Base-by-base conservation (phyloP, 1,140 invertebrate species). In the Drosophila nasuta region DNA sequence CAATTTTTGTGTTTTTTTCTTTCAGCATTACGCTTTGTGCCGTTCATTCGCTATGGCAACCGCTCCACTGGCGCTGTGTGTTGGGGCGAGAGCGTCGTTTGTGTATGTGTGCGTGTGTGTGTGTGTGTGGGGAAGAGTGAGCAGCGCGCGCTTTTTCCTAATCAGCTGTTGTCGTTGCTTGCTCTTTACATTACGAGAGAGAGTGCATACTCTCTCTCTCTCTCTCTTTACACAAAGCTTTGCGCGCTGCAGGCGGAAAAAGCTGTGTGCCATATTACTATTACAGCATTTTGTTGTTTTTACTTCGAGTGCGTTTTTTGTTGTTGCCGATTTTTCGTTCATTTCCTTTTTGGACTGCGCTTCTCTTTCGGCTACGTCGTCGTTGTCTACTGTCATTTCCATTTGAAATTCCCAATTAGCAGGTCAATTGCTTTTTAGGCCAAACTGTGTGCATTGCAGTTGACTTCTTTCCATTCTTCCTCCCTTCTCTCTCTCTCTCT, bases 401-500 rank as follows among this genome's bases (percentile, higher is more conserved):
- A 46, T 80, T 66, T 75, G 64, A 74, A 75, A 75, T 74, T 80
- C 77, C 77, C 85, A 89, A 89, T 89, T 89, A 89, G 85, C 86
- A 81, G 85, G 85, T 89, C 85, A 89, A 89, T 89, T 89, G 85
- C 81, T 89, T 90, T 89, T 89, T 89, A 89, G 85, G 85, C 86
- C 85, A 89, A 89, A 89, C 76, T 89, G 75, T 89, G 78, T 85
- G 78, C 85, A 88, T 76, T 88, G 85, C 85, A 89, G 81, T 88
- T 72, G 77, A 66, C 63, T 71, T 45, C 28, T 11, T 13, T 48
- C 17, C 5, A 25, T 25, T 25, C 3, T 25, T 20, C 8, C 51
- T 38, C 33, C 51, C 10, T 30, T 11, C 11, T 33, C 28, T 15
- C 17, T 58, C 13, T n/a, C 58, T n/a, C 33, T 30, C 6, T n/a